Base-by-base conservation (phyloP, 2,797 vertebrate genomes). In the Basileuterus tristriatus region DNA sequence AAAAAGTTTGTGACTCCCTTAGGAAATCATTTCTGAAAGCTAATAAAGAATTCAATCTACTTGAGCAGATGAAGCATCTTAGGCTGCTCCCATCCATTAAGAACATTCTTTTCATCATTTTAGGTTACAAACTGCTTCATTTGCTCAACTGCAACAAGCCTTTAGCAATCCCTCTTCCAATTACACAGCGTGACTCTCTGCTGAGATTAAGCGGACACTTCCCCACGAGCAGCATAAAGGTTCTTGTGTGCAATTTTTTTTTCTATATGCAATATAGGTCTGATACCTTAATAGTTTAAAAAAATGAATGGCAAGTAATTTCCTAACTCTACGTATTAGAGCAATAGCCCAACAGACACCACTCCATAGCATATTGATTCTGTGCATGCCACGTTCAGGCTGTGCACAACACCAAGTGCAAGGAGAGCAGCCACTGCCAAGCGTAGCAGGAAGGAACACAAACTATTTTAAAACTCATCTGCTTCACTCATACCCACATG, bases 391-490 rank as follows among this genome's bases (percentile, higher is more conserved):
- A 9, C 12, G 21, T 1, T 22, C 15, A 22, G 5, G 3, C 74
- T n/a, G 15, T 2, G 14, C 12, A 11, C 19, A 47, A 37, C 37
- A 44, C 23, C 7, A 32, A 56, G 7, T 0, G 3, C 32, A 56
- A 24, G 37, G 18, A 64, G 0, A 44, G 15, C 29, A 46, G 9
- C 0, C 0, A 34, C 52, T 46, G 30, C n/a, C 15, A 15, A 32
- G 12, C 2, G 5, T 5, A 41, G 34, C n/a, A 34, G 9, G 7
- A 52, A 37, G 8, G 5, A 13, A 41, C 52, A 83, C 2, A 37
- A n/a, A 36, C 19, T 15, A 12, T 6, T 65, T 29, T 23, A 34
- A 64, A 78, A 49, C 8, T 44, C 27, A 24, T 27, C 24, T 13
- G 30, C 13, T 82, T 67, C 71, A 7, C 44, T 55, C 47, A 11